Evolutionary conservation across 2,888 invertebrate species (phyloP).

Genomic region (Nymphalis urticae): DNA sequence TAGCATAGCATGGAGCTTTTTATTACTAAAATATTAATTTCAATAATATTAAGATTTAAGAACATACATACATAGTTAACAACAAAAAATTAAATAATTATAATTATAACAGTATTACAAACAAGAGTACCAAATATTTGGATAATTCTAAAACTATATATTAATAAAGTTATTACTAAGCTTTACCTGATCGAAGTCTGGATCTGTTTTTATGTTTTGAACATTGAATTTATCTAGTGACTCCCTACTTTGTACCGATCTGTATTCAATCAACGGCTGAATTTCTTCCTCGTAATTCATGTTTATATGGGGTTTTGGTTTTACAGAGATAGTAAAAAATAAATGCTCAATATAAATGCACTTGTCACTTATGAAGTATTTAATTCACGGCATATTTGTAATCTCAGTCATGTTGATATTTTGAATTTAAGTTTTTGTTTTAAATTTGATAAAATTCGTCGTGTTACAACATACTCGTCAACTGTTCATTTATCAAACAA

Average conservation of each 20-base stretch:
- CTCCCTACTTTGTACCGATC: constrained; percentile 43
- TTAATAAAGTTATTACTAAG: background rate
- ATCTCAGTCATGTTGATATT: background rate
- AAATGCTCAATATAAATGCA: constrained; percentile 1
- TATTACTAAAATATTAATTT: too few relatives aligned
- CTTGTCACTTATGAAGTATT: constrained; percentile 1
- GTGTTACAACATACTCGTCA: too few relatives aligned
- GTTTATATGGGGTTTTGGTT: constrained; percentile 24
- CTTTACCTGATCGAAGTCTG: constrained; percentile 71
- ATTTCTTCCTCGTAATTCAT: constrained; percentile 69
- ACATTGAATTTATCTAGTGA: constrained; percentile 47
- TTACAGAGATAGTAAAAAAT: constrained; percentile 1
- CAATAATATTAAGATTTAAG: too few relatives aligned
- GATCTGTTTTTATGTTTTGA: constrained; percentile 60
- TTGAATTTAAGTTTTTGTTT: background rate
- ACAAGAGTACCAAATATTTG: too few relatives aligned
- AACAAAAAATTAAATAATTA: too few relatives aligned
- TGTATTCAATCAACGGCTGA: constrained; percentile 66
- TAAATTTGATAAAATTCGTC: too few relatives aligned
- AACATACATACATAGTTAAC: too few relatives aligned
- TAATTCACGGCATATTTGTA: background rate
- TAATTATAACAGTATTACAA: too few relatives aligned
- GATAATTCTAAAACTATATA: background rate
- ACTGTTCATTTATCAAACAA: too few relatives aligned
- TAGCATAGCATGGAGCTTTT: too few relatives aligned